phyloP scores from a whole-genome alignment of 2,797 vertebrate species.

The Phyllotis vaccarum region DNA sequence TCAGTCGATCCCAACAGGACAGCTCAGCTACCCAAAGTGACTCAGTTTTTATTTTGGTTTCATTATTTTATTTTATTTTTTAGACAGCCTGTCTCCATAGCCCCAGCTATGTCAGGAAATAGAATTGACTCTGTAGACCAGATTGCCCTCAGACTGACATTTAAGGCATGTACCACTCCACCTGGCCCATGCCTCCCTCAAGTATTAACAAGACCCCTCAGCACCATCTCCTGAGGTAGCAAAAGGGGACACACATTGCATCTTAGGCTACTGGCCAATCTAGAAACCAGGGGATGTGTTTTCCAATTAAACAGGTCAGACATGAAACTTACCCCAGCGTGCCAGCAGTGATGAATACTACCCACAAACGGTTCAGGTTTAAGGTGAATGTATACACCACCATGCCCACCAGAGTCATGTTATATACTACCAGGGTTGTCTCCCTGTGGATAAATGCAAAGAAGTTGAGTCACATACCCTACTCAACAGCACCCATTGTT shows the following conservation, averaged over 20 bases:
- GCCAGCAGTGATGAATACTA: constrained; percentile 95
- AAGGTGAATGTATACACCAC: constrained; percentile 93
- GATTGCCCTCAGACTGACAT: background rate
- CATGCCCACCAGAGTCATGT: constrained; percentile 95
- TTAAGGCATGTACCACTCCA: background rate
- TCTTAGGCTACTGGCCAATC: background rate
- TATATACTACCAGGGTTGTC: constrained; percentile 93
- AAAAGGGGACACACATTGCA: background rate
- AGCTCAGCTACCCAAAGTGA: background rate
- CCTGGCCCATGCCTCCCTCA: background rate
- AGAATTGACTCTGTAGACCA: background rate
- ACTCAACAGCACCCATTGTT: background rate
- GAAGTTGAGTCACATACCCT: background rate
- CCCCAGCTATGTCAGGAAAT: background rate
- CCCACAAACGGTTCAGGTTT: constrained; percentile 92
- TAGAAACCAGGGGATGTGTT: background rate
- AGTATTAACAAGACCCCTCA: background rate
- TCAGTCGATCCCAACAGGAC: background rate
- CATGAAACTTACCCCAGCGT: constrained; percentile 91
- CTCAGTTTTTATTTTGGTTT: background rate
- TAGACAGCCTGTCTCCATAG: background rate
- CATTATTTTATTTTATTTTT: background rate
- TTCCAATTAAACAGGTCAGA: background rate
- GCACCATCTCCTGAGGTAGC: background rate
- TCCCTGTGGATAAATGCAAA: constrained; percentile 88